Conservation (phyloP, 2,113 vertebrate genomes). For the Paradoxurus hermaphroditus region DNA sequence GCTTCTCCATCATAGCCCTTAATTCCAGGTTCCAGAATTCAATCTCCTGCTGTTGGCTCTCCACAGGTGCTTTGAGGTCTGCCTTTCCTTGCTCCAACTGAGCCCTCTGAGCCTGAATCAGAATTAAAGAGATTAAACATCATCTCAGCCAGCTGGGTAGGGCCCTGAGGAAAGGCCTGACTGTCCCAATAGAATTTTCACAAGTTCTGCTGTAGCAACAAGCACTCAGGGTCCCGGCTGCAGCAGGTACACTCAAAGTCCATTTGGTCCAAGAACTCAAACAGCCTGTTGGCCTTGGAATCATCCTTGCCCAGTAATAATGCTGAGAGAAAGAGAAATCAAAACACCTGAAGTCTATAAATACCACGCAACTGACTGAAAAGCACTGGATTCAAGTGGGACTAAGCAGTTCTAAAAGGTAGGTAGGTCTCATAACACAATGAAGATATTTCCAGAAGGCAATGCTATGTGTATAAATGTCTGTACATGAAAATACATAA, state of each 20-base stretch:
- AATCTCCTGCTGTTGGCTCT: slow-evolving; percentile 81
- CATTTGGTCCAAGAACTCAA: slow-evolving; percentile 86
- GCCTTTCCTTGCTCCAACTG: slow-evolving; percentile 78
- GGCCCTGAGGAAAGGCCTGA: slow-evolving; percentile 83
- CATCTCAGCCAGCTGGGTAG: slow-evolving; percentile 81
- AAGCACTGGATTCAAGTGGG: background rate
- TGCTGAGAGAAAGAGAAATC: background rate
- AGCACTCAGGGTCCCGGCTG: slow-evolving; percentile 80
- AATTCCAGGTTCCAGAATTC: slow-evolving; percentile 84
- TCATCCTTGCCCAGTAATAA: slow-evolving; percentile 49
- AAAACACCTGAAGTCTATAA: background rate
- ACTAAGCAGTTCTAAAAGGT: background rate
- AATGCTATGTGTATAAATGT: background rate
- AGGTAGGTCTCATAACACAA: background rate
- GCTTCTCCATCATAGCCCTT: slow-evolving; percentile 83
- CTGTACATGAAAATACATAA: background rate
- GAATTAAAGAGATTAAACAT: slow-evolving; percentile 89
- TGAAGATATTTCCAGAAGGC: background rate
- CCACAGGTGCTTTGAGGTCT: slow-evolving; percentile 73
- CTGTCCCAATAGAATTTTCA: slow-evolving; percentile 86
- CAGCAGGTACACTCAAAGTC: slow-evolving; percentile 86
- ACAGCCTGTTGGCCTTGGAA: slow-evolving; percentile 82
- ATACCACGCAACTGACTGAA: background rate
- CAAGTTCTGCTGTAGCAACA: slow-evolving; percentile 84
- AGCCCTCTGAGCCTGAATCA: slow-evolving; percentile 81